These are phyloP conservation scores for Alectoris magna DNA, from an alignment of 2,797 vertebrate genomes.

Conservation along the genomic window DNA sequence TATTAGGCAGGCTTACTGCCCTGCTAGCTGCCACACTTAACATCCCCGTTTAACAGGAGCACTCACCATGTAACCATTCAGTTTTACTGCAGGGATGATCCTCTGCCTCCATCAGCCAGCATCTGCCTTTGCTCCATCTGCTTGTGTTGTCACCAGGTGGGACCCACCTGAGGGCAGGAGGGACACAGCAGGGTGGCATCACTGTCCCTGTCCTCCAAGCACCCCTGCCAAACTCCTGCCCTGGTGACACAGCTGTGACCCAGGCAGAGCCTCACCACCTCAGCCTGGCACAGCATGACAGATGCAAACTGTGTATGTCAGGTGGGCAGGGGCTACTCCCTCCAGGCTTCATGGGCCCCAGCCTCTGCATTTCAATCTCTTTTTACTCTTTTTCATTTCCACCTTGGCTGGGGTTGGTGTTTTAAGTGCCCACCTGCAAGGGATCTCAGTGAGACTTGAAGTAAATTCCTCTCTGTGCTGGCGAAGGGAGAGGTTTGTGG, in stretches of 20 bases:
- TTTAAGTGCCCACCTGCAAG: not conserved
- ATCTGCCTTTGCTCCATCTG: not conserved
- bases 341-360: not conserved
- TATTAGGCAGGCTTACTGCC: too few species aligned
- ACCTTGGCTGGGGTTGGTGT: not conserved
- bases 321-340: not conserved
- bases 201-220: not conserved
- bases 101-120: not conserved
- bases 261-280: not conserved
- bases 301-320: not conserved
- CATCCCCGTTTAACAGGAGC: not conserved
- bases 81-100: not conserved
- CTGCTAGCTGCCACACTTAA: not conserved
- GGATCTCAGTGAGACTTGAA: not conserved
- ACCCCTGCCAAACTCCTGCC: too few species aligned
- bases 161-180: not conserved
- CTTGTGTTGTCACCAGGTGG: not conserved
- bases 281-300: not conserved
- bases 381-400: slow-evolving; percentile 25
- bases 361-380: not conserved
- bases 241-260: not conserved
- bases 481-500: not conserved
- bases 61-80: not conserved
- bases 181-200: not conserved
- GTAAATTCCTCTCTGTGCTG: not conserved